These are phyloP conservation scores for Baryphthengus martii DNA, from an alignment of 2,113 vertebrate species.

Conservation along the genomic window DNA sequence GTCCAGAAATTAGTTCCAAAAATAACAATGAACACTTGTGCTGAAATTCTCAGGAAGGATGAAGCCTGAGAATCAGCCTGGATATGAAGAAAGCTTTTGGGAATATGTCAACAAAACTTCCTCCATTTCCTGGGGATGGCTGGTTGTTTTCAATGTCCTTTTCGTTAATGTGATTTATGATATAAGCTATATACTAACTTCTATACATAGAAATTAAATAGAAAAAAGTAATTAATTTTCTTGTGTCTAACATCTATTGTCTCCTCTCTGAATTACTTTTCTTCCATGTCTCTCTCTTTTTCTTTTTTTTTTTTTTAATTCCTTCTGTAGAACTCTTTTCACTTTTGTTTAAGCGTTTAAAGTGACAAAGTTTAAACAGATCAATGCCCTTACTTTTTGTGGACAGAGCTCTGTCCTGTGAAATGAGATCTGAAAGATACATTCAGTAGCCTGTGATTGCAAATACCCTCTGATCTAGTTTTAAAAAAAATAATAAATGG, in stretches of 20 bases:
- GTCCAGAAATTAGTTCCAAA: conserved; percentile 33
- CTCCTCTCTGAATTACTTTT: background rate
- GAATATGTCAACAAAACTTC: conserved; percentile 42
- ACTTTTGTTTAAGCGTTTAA: background rate
- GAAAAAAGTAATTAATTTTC: background rate
- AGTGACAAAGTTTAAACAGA: background rate
- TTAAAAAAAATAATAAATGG: background rate
- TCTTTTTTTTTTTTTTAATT: background rate
- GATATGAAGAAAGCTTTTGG: conserved; percentile 9
- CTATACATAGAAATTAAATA: background rate
- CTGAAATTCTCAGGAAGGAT: conserved; percentile 45
- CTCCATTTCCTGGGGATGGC: background rate
- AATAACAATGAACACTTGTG: conserved; percentile 34
- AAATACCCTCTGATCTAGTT: background rate
- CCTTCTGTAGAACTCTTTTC: background rate
- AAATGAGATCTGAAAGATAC: background rate
- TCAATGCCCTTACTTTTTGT: background rate
- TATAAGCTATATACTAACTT: background rate
- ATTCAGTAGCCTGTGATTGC: background rate
- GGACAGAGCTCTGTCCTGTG: background rate
- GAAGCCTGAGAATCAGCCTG: conserved; percentile 35
- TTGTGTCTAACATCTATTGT: background rate
- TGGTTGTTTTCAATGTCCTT: background rate
- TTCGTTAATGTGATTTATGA: background rate
- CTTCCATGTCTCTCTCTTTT: background rate